Percentiles rank a stretch among this genome's conserved stretches.
These are phyloP conservation scores for Anisognathus igniventris DNA, from an alignment of 2,797 vertebrate genomes.

Conservation along the genomic window DNA sequence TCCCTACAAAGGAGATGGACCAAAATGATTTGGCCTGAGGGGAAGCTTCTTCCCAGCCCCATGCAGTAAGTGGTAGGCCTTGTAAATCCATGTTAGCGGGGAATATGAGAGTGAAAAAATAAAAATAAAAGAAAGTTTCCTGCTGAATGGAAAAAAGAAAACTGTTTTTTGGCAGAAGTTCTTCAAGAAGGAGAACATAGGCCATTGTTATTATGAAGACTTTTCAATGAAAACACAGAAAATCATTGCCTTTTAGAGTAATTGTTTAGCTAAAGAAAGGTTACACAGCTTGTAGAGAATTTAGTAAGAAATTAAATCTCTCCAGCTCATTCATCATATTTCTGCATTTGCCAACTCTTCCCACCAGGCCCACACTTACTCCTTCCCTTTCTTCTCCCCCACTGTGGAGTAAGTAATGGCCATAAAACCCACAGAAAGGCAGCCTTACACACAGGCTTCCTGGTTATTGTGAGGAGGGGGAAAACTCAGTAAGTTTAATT, in stretches of 20 bases:
- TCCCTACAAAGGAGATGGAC: not conserved
- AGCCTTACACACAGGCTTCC: conserved; percentile 11
- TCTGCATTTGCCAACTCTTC: conserved; percentile 64
- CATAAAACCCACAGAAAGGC: conserved; percentile 49
- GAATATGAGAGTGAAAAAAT: conserved; percentile 53
- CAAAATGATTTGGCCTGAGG: conserved; percentile 26
- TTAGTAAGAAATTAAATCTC: conserved; percentile 67
- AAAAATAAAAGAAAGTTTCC: conserved; percentile 61
- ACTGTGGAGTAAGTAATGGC: conserved; percentile 56
- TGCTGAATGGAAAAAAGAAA: conserved; percentile 66
- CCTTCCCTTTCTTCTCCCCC: conserved; percentile 45
- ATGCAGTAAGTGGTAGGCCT: conserved; percentile 45
- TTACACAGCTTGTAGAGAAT: conserved; percentile 62
- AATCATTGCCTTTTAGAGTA: conserved; percentile 62
- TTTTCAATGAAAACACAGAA: conserved; percentile 61
- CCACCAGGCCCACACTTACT: conserved; percentile 56
- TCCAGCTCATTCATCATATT: conserved; percentile 63
- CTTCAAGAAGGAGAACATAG: conserved; percentile 61
- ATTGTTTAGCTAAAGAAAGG: conserved; percentile 48
- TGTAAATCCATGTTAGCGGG: conserved; percentile 44
- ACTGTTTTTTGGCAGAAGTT: conserved; percentile 59
- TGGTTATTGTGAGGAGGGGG: conserved; percentile 31
- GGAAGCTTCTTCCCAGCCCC: conserved; percentile 32
- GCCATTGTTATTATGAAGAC: conserved; percentile 64
- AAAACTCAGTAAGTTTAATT: conserved; percentile 23